Evolutionary conservation across 2,888 invertebrate species (phyloP), one percentile per base, ranked within the genome.

Genomic region (Miltochrista miniata): DNA sequence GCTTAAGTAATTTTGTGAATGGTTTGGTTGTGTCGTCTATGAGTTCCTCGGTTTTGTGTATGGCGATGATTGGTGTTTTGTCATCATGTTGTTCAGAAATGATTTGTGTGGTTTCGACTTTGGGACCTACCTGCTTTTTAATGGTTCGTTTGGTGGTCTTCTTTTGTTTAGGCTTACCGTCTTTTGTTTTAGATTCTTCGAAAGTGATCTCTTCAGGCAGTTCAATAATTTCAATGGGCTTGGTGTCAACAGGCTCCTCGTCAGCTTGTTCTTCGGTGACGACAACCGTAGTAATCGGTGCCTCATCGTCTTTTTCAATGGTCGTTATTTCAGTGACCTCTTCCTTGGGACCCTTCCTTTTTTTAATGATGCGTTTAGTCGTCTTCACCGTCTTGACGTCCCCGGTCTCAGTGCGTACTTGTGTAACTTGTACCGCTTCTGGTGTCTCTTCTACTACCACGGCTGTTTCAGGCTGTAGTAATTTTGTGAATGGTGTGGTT

Each of bases 101-200:
- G 36, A 45, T 45, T 45, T 37, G 15, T 15, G 45, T 38, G 0
- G 38, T 45, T 45, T 31, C 30, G 5, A 38, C 7, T n/a, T 38
- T 45, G 1, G 30, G 38, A 14, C 45, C 83, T 30, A 74, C 62
- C 55, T 77, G 70, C 61, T 76, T 69, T 50, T 80, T 81, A 31
- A 74, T 76, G 0, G 66, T 63, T 49, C 57, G 50, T 75, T 68
- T 50, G 56, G 61, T 37, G 41, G 63, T 83, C 47, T 48, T 59
- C 33, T 53, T 59, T 0, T 57, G 43, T 44, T 48, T 58, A 2
- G 34, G 30, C 56, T 60, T 58, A 56, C 63, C 67, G 0, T 64
- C 60, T 7, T 35, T 48, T 7, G 45, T 56, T 2, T 30, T 31
- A 0, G 43, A 34, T 35, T 64, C 59, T 38, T 69, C 59, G 0